These are phyloP conservation scores for Cephonodes hylas DNA, from an alignment of 2,888 invertebrate genomes.

Conservation along the genomic window DNA sequence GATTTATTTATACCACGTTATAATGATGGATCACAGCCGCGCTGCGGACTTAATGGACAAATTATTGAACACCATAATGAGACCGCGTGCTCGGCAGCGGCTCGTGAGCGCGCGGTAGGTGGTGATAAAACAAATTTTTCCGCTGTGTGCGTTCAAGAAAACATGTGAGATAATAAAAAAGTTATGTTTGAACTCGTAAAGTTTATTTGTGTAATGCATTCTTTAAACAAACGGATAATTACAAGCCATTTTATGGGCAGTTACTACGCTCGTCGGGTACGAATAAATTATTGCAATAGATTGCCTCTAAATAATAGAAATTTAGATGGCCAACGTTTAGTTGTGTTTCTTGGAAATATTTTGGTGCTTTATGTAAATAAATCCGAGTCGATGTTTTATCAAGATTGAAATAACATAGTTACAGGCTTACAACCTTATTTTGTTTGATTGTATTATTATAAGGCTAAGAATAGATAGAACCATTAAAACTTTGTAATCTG, in stretches of 20 bases:
- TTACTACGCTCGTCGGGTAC: slow-evolving; percentile 49
- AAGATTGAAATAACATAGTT: background rate
- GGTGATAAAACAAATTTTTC: slow-evolving; percentile 54
- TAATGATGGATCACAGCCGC: slow-evolving; percentile 47
- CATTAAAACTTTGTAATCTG: background rate
- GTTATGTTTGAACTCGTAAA: slow-evolving; percentile 73
- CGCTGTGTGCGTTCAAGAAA: slow-evolving; percentile 56
- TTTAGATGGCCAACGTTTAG: slow-evolving; percentile 33
- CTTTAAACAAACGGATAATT: slow-evolving; percentile 76
- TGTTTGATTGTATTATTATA: slow-evolving; percentile 12
- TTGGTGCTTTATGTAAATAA: slow-evolving; percentile 29
- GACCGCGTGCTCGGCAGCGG: slow-evolving; percentile 33
- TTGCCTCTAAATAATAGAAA: slow-evolving; percentile 50
- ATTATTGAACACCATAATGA: slow-evolving; percentile 55
- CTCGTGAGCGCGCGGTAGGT: slow-evolving; percentile 43
- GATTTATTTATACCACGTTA: slow-evolving; percentile 51
- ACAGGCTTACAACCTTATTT: slow-evolving; percentile 9
- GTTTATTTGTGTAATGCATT: slow-evolving; percentile 76
- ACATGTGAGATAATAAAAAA: slow-evolving; percentile 77
- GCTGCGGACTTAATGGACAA: slow-evolving; percentile 52
- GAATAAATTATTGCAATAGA: slow-evolving; percentile 59
- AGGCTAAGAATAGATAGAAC: background rate
- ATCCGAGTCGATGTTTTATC: slow-evolving; percentile 16
- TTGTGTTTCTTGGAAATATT: slow-evolving; percentile 25
- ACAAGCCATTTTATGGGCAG: slow-evolving; percentile 65